Percentiles rank a stretch among this genome's conserved stretches.
Conservation (phyloP, 2,888 invertebrate species). For the Ctena decussata region DNA sequence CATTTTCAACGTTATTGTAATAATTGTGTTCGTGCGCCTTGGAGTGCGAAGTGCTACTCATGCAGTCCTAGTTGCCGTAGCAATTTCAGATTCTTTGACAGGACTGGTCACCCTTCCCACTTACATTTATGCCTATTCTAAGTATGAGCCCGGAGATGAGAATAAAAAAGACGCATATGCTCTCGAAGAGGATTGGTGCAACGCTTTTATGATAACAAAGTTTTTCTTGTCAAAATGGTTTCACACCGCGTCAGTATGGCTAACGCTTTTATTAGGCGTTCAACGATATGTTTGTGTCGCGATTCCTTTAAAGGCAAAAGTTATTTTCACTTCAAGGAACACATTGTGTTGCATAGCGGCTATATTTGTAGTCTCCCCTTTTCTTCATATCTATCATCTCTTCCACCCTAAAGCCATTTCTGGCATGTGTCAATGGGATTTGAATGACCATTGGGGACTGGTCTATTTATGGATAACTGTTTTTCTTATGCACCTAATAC, state of each 20-base stretch:
- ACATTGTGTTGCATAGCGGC: background rate
- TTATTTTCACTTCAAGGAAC: background rate
- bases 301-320: conserved; percentile 22
- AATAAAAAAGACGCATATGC: background rate
- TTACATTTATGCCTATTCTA: conserved; percentile 28
- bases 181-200: conserved; percentile 18
- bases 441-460: background rate
- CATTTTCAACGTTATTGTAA: conserved; percentile 41
- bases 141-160: background rate
- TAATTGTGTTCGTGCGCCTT: conserved; percentile 34
- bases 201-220: conserved; percentile 44
- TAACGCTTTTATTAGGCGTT: conserved; percentile 59
- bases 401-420: conserved; percentile 22
- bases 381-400: conserved; percentile 22
- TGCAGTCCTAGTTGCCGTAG: conserved; percentile 43
- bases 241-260: conserved; percentile 63
- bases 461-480: conserved; percentile 21
- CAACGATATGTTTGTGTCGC: conserved; percentile 47
- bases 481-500: conserved; percentile 32
- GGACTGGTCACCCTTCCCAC: conserved; percentile 53
- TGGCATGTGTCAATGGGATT: conserved; percentile 17
- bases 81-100: conserved; percentile 51
- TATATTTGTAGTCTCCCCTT: conserved; percentile 18
- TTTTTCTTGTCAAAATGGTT: conserved; percentile 53
- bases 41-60: conserved; percentile 42